Percentiles rank a stretch among this genome's conserved stretches.
These are phyloP conservation scores for Brachyrhaphis roseni DNA, from an alignment of 2,797 vertebrate species.

Conservation along the genomic window DNA sequence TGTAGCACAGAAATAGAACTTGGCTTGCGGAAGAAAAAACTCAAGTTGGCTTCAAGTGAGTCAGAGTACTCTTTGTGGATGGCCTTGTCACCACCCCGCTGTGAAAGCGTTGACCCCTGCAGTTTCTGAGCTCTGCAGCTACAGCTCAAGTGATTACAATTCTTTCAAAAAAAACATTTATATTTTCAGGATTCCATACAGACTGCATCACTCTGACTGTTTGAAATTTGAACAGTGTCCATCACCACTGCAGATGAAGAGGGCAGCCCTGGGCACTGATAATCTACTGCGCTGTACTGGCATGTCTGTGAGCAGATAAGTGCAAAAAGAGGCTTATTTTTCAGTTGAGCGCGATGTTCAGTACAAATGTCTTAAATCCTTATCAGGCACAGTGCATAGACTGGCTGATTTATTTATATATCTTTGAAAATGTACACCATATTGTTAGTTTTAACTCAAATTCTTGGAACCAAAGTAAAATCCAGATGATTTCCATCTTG, in stretches of 20 bases:
- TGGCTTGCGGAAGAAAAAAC: background rate
- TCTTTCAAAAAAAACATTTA: conserved; percentile 1
- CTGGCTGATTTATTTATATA: background rate
- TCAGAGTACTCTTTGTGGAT: conserved; percentile 12
- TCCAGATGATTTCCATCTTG: background rate
- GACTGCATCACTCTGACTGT: conserved; percentile 24
- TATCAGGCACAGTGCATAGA: background rate
- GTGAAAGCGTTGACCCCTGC: conserved; percentile 18
- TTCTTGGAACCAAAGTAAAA: background rate
- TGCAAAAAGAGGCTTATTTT: background rate
- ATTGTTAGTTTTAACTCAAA: background rate
- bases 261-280: conserved; percentile 1
- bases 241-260: conserved; percentile 4
- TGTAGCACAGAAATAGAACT: background rate
- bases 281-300: background rate
- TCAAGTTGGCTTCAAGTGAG: conserved; percentile 11
- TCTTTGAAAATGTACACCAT: background rate
- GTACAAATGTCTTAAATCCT: background rate
- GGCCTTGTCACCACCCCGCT: conserved; percentile 19
- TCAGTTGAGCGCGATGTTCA: background rate
- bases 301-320: background rate
- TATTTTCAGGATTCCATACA: conserved; percentile 22
- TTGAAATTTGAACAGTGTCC: conserved; percentile 15
- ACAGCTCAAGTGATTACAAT: conserved; percentile 15
- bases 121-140: conserved; percentile 22